Base-by-base conservation (phyloP, 2,113 vertebrate genomes). In the Neotragus pygmaeus region DNA sequence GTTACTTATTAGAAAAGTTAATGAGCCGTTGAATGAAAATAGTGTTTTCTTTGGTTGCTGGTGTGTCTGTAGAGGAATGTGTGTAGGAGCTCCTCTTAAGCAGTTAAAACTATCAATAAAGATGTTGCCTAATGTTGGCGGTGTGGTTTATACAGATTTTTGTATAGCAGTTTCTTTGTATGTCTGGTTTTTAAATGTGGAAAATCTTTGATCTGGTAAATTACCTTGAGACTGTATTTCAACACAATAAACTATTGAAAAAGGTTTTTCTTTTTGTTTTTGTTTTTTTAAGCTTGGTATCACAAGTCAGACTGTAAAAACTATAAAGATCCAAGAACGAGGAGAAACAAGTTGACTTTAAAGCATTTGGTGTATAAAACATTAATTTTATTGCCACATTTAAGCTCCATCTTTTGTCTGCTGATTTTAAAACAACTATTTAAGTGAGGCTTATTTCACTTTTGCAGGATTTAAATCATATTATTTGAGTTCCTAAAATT, bases 401-500 rank as follows among this genome's bases (percentile, higher is more conserved):
- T 58, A 85, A 80, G 66, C 21, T 85, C 49, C 2, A 13, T 23
- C 15, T 90, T 55, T 89, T 55, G 66, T 70, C 51, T 58, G 49
- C 25, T 90, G 36, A 95, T 91, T 88, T 91, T 55, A 78, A 47
- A 78, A 66, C 55, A 55, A 28, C 78, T 12, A 45, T 80, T 86
- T 90, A 78, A 96, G 43, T 70, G 30, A 80, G 30, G 36, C 15
- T 16, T 57, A 70, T 57, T 66, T 53, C 8, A 73, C n/a, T 94
- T 82, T 55, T 90, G 47, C 23, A 90, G 27, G 43, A 90, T 80
- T 94, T 90, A 51, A 85, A 21, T 78, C 14, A n/a, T 87, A 28
- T 62, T 75, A 47, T 89, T 91, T 96, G 36, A 64, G 83, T 92
- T 94, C 66, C 51, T 77, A 77, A 88, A 91, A 47, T 91, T 88